Base-by-base conservation (phyloP, 1,140 invertebrate species). In the Samia ricini region DNA sequence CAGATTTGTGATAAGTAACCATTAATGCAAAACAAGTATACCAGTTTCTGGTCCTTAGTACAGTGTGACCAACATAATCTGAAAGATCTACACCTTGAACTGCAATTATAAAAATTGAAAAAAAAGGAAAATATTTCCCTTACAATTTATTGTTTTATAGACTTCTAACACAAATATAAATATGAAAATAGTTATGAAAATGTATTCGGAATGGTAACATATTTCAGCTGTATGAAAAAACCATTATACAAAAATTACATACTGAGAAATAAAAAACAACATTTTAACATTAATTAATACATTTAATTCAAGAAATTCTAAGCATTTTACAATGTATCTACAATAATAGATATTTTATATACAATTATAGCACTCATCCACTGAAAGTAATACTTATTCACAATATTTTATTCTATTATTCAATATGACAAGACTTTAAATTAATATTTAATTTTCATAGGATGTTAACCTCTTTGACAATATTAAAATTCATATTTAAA, bases 301-400 rank as follows among this genome's bases (percentile, higher is more conserved):
- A 36, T 85, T 88, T 88, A 82, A 71, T 87, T 84, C 74, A 81
- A 79, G 76, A 81, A 85, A 82, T 76, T 72, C 82, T 84, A 83
- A 77, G 76, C 77, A 81, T 81, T 81, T 75, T 80, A 79, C 71
- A 85, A 75, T 78, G 72, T 75, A 75, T 74, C 80, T 85, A 82
- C 74, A 79, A 72, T 79, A 74, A 79, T 69, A 76, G 65, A 76
- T 77, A 79, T 69, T 59, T 64, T 65, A 69, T 69, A 60, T 65
- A 64, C 62, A 69, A 50, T 64, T 59, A 68, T 69, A 62, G 60
- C 56, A 63, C 51, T 63, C 59, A 64, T 64, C 42, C 56, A 56
- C 49, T 52, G 48, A n/a, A 49, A 61, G 60, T 68, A 68, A 66
- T 68, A 64, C 63, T 66, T 66, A 61, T 55, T 23, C 51, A 63